A percentile compares a stretch with the other conserved stretches of the same genome.
These are phyloP conservation scores for Brachyptera putata DNA, from an alignment of 2,888 invertebrate species.

Conservation along the genomic window DNA sequence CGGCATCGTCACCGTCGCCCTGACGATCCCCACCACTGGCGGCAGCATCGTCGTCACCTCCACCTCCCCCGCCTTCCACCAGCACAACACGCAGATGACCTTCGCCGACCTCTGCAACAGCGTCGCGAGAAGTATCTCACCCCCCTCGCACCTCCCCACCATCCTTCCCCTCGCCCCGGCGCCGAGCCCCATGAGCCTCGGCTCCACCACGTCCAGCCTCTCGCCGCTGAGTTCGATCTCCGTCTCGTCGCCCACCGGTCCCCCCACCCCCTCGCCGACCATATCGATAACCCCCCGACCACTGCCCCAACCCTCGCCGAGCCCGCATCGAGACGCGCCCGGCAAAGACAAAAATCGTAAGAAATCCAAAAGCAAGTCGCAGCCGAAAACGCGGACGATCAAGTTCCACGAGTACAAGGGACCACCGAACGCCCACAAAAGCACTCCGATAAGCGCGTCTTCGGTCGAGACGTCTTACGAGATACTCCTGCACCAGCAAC, in stretches of 20 bases:
- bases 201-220: slow-evolving; percentile 62
- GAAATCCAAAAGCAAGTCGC: slow-evolving; percentile 74
- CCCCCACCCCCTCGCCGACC: slow-evolving; percentile 45
- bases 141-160: slow-evolving; percentile 47
- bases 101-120: slow-evolving; percentile 60
- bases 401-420: slow-evolving; percentile 98
- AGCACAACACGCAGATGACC: slow-evolving; percentile 45
- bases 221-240: slow-evolving; percentile 60
- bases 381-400: slow-evolving; percentile 80
- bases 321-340: slow-evolving; percentile 46
- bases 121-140: slow-evolving; percentile 43
- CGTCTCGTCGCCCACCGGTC: slow-evolving; percentile 60
- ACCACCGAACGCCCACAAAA: slow-evolving; percentile 84
- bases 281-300: slow-evolving; percentile 38
- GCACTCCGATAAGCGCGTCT: slow-evolving; percentile 45
- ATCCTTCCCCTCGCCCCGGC: slow-evolving; percentile 45
- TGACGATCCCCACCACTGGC: slow-evolving; percentile 58
- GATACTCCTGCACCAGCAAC: slow-evolving; percentile 88
- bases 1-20: slow-evolving; percentile 63
- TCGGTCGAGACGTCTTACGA: slow-evolving; percentile 82
- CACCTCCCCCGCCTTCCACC: slow-evolving; percentile 41
- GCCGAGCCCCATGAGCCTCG: slow-evolving; percentile 50
- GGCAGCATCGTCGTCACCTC: slow-evolving; percentile 50
- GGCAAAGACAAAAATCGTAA: slow-evolving; percentile 70
- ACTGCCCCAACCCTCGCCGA: slow-evolving; percentile 41